Base-by-base conservation (phyloP, 2,888 invertebrate species). In the Hydroisotoma schaefferi region DNA sequence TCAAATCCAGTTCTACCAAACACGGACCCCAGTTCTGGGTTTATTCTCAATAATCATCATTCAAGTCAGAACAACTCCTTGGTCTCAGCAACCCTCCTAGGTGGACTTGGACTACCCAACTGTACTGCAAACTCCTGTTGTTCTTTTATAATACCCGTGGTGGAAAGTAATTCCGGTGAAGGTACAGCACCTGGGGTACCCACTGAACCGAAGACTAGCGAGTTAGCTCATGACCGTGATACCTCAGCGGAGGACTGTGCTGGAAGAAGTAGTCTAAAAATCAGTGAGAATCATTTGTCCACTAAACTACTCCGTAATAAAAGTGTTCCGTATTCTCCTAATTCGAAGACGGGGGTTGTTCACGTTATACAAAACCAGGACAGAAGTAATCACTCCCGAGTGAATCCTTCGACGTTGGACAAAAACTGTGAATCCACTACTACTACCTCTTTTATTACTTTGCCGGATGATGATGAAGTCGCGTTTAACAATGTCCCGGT, bases 211-310 rank as follows among this genome's bases (percentile, higher is more conserved):
- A 37, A 52, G 27, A 26, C 46, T 25, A 26, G 54, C 33, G 55
- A 58, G 55, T 55, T 57, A 38, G 55, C 61, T 54, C 59, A 53
- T 40, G 46, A 46, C 20, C 46, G 46, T 46, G 46, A 46, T 23
- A 6, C 46, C 23, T 12, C 12, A 46, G 46, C 25, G 22, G 46
- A 25, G 15, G 46, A 25, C 20, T 23, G 22, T 46, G 20, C 46
- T 8, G 40, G 40, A 20, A 15, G 43, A 20, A 44, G 18, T 54
- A 54, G 46, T 40, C 49, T 61, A 22, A 70, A 70, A 68, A 67
- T 72, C 53, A 70, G 66, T 59, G 72, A 68, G 62, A 72, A 72
- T 62, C 70, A 72, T 65, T 63, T 72, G 60, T 69, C 70, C 23
- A 62, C 65, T 8, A 70, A 70, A 57, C 43, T 64, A 37, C 40